Conservation (phyloP, 2,113 vertebrate genomes). For the Scolopax mira region DNA sequence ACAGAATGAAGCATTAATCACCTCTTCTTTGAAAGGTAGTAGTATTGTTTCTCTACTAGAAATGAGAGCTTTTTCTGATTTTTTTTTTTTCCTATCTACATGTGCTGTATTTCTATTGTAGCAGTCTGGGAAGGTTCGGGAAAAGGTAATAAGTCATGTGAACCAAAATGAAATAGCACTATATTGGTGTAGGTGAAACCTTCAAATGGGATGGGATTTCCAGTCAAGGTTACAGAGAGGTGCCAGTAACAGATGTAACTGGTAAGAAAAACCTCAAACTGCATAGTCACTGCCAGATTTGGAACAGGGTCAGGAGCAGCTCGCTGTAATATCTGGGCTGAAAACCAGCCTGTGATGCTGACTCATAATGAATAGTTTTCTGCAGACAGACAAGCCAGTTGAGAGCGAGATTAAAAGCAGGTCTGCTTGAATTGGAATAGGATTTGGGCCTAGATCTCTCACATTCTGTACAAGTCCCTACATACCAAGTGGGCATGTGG, state of each 20-base stretch:
- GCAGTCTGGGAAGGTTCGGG: neutral
- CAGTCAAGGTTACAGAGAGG: neutral
- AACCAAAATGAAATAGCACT: neutral
- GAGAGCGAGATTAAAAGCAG: neutral
- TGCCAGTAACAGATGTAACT: neutral
- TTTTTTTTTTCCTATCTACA: neutral
- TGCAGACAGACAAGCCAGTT: neutral
- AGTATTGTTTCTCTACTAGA: neutral
- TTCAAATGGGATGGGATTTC: neutral
- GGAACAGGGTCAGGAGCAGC: neutral
- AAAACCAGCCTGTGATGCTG: neutral
- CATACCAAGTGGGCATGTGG: too few relatives aligned
- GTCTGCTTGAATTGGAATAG: neutral
- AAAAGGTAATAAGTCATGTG: neutral
- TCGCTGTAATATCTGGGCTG: neutral
- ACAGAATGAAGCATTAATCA: neutral
- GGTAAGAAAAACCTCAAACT: neutral
- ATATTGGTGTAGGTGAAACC: neutral
- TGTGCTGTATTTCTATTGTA: neutral
- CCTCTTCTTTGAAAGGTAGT: neutral
- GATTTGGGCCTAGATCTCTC: neutral
- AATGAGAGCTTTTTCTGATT: neutral
- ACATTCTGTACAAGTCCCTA: neutral
- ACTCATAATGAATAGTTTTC: neutral
- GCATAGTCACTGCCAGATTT: neutral